Base-by-base conservation (phyloP, 2,797 vertebrate species). In the Cossypha niveicapilla region DNA sequence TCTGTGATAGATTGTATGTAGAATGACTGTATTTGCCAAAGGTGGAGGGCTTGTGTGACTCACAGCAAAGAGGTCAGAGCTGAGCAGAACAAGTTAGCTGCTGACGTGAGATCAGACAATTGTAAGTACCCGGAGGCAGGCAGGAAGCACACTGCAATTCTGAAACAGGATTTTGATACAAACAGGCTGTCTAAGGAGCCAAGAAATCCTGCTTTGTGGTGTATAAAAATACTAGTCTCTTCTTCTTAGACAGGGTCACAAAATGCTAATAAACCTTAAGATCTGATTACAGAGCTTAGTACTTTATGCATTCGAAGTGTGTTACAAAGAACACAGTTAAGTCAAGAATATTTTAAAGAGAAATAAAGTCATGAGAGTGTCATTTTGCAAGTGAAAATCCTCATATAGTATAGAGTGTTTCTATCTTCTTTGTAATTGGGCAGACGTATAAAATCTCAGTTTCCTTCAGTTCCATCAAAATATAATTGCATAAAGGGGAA, bases 31-130 rank as follows among this genome's bases (percentile, higher is more conserved):
- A 32, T 96, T 96, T 96, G 76, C 85, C 44, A 15, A 96, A 94
- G 94, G 92, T 83, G 91, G 91, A 75, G 93, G 73, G 73, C 25
- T 73, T 53, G 16, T 42, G 72, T 95, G 92, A 93, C 41, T 94
- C 79, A 79, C 12, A 67, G 77, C 27, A 11, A 56, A 39, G 93
- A 89, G 93, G 68, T 87, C 75, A 85, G 67, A 80, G 71, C 66
- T 88, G 70, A 78, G 85, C 61, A 65, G 87, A 61, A 3, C 45
- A 24, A 86, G 77, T 51, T 42, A 44, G 50, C 30, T 2, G 8
- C 71, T 92, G 93, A 78, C 7, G 9, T 84, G 86, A 48, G 62
- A 66, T 78, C 56, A 62, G 77, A 34, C 63, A 76, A 57, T 78
- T 73, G 51, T 44, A 72, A 78, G 60, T 88, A 58, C 51, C 0